Percentiles rank a stretch among this genome's conserved stretches.
These are phyloP conservation scores for Narcine bancroftii DNA, from an alignment of 2,113 vertebrate genomes.

Conservation along the genomic window DNA sequence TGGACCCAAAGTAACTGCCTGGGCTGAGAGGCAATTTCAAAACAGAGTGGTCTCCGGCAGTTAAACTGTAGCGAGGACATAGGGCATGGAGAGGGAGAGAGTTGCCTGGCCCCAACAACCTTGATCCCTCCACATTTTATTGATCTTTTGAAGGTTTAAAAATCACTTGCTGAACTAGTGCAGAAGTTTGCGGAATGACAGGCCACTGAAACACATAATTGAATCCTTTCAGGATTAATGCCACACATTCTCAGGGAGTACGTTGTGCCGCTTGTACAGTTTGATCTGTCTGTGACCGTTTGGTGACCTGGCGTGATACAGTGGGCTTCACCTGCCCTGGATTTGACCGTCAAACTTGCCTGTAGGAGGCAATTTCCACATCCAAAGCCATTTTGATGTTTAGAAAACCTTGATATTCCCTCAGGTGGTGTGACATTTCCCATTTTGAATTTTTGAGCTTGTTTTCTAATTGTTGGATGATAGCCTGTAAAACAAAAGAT, in stretches of 20 bases:
- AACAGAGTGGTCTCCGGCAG: too few species aligned
- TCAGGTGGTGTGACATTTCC: constrained; percentile 56
- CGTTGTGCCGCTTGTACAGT: too few species aligned
- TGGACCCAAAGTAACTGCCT: too few species aligned
- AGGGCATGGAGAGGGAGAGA: too few species aligned
- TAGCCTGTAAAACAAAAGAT: constrained; percentile 46
- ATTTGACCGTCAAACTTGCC: constrained; percentile 41
- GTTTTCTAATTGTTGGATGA: constrained; percentile 55
- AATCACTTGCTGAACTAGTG: not conserved
- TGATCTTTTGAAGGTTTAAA: not conserved
- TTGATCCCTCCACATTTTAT: too few species aligned
- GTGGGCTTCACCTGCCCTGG: not conserved
- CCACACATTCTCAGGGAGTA: too few species aligned
- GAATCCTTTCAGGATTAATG: not conserved
- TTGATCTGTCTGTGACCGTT: not conserved
- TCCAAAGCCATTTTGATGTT: constrained; percentile 49
- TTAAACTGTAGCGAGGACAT: too few species aligned
- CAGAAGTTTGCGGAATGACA: not conserved
- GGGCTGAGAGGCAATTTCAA: too few species aligned
- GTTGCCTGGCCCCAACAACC: too few species aligned
- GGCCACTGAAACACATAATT: not conserved
- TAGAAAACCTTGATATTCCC: constrained; percentile 58
- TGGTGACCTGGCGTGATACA: too few species aligned
- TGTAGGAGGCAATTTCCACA: constrained; percentile 61
- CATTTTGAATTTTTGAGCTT: constrained; percentile 58